Conservation (phyloP, 2,888 invertebrate genomes). For the Athripsodes cinereus region DNA sequence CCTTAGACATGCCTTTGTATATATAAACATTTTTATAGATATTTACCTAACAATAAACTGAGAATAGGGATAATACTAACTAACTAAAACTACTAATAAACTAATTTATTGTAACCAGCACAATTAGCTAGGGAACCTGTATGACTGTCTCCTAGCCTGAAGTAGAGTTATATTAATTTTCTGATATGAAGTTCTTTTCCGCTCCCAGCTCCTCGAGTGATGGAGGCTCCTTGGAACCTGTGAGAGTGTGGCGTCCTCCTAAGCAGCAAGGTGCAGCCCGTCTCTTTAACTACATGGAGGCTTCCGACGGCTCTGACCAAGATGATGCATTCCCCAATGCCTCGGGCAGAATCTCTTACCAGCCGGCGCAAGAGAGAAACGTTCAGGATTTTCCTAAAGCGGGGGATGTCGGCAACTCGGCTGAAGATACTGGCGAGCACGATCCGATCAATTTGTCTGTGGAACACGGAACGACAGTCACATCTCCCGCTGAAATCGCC, state of each 20-base stretch:
- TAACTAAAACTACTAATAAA: slow-evolving; percentile 10
- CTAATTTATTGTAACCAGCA: slow-evolving; percentile 19
- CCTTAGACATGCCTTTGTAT: slow-evolving; percentile 17
- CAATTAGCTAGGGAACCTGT: slow-evolving; percentile 24
- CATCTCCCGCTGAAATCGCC: slow-evolving; percentile 43
- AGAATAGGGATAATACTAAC: slow-evolving; percentile 19
- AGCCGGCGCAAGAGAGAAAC: slow-evolving; percentile 24
- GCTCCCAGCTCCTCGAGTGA: slow-evolving; percentile 27
- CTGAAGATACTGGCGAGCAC: slow-evolving; percentile 31
- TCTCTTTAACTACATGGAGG: slow-evolving; percentile 68
- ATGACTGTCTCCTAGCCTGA: slow-evolving; percentile 26
- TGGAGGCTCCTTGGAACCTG: slow-evolving; percentile 31
- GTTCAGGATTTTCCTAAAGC: slow-evolving; percentile 60
- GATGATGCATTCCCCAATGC: slow-evolving; percentile 26
- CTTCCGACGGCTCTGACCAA: slow-evolving; percentile 53
- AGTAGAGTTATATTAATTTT: slow-evolving; percentile 29
- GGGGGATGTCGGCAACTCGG: slow-evolving; percentile 47
- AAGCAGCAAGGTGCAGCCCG: slow-evolving; percentile 60
- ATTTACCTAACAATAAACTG: too few species aligned
- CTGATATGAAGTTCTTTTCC: slow-evolving; percentile 29
- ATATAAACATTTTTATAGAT: too few species aligned
- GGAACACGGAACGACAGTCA: slow-evolving; percentile 26
- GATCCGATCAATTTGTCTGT: slow-evolving; percentile 27
- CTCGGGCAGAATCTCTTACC: slow-evolving; percentile 32
- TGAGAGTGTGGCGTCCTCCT: slow-evolving; percentile 35